Conservation (phyloP, 2,797 vertebrate species). For the Oceanodroma leucorhoa region DNA sequence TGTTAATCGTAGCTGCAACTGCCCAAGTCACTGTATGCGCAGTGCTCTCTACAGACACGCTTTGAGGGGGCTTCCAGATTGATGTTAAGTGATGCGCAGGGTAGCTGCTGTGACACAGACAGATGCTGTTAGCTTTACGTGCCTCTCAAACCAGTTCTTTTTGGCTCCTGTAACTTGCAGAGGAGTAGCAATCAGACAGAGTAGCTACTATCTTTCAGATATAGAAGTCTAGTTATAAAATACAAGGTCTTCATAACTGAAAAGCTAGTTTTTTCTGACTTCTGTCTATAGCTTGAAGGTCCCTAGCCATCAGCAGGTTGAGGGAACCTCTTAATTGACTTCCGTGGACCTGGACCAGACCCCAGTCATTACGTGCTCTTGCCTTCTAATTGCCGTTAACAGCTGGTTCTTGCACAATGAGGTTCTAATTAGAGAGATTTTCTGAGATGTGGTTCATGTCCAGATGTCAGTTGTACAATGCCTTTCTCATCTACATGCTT, state of each 20-base stretch:
- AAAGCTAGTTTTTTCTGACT: background rate
- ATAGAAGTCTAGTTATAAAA: background rate
- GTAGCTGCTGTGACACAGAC: background rate
- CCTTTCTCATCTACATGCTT: background rate
- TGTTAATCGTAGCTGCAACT: background rate
- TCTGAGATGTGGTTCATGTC: background rate
- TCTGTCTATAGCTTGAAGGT: background rate
- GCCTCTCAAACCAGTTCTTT: background rate
- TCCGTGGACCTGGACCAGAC: background rate
- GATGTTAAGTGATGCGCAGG: background rate
- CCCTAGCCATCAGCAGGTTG: background rate
- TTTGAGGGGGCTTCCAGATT: background rate
- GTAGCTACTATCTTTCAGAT: background rate
- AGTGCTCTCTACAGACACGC: background rate
- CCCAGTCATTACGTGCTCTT: background rate
- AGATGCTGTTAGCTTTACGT: background rate
- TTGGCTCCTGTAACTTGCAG: background rate
- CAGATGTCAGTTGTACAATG: background rate
- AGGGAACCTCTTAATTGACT: background rate
- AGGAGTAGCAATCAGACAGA: background rate
- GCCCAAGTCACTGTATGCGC: background rate
- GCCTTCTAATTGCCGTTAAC: accelerated
- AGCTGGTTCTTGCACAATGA: background rate
- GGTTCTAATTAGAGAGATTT: background rate
- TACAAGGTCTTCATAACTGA: background rate